These are phyloP conservation scores for Cyclophora albipunctata DNA, from an alignment of 2,888 invertebrate species.

Conservation along the genomic window DNA sequence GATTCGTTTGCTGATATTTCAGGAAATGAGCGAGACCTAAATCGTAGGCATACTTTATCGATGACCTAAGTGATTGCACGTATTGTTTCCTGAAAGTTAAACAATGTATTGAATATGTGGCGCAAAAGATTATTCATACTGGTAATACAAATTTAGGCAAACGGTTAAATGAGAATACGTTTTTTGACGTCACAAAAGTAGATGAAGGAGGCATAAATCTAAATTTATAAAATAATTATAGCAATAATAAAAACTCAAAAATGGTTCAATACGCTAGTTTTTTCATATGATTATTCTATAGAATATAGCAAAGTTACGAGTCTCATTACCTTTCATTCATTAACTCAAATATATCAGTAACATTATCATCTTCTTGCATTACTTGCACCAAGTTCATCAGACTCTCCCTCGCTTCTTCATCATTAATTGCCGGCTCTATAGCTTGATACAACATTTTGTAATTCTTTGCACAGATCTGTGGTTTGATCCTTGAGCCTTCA, in stretches of 20 bases:
- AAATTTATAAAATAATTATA: too few relatives aligned
- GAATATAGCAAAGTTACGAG: too few relatives aligned
- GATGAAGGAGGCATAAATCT: too few relatives aligned
- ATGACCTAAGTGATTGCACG: conserved; percentile 32
- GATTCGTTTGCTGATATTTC: conserved; percentile 52
- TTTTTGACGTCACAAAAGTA: too few relatives aligned
- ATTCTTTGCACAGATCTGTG: conserved; percentile 48
- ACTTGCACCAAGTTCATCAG: conserved; percentile 35
- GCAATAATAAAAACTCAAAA: too few relatives aligned
- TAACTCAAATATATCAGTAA: conserved; percentile 37
- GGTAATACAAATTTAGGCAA: too few relatives aligned
- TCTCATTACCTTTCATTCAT: conserved; percentile 40
- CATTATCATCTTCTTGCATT: conserved; percentile 25
- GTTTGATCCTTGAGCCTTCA: conserved; percentile 38
- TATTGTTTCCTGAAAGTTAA: conserved; percentile 41
- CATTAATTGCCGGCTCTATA: conserved; percentile 27
- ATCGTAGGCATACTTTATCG: conserved; percentile 52
- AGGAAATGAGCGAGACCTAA: conserved; percentile 51
- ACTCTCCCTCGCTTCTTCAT: conserved; percentile 36
- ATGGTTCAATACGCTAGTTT: too few relatives aligned
- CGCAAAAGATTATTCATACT: too few relatives aligned
- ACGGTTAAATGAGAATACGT: too few relatives aligned
- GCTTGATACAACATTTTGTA: conserved; percentile 41
- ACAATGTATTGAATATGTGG: neutral
- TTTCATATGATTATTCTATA: too few relatives aligned